Base-by-base conservation (phyloP, 1,140 invertebrate species). In the Drosophila pandora region DNA sequence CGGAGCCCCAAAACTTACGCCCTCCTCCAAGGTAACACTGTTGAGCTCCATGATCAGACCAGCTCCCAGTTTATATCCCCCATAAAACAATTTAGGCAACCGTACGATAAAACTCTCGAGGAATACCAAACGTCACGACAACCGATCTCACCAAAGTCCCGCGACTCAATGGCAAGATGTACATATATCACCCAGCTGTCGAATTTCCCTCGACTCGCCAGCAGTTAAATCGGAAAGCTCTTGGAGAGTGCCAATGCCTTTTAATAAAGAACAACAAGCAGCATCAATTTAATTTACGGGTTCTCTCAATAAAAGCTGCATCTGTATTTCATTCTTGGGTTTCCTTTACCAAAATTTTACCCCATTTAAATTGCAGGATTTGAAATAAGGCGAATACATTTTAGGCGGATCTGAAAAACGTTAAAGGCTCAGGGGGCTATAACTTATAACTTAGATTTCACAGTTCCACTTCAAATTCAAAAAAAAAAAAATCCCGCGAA, bases 41-140 rank as follows among this genome's bases (percentile, higher is more conserved):
- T 56, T 72, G 0, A 87, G 50, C 56, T 87, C 82, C 82, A 87
- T 84, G n/a, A 64, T 64, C 37, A 48, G 13, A 12, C 28, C 25
- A 71, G 34, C 45, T n/a, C 28, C 22, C 39, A 60, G 59, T 60
- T 71, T 60, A 58, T 74, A 58, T 47, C 21, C 25, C 13, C 54
- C 61, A 71, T 75, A 76, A 62, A 69, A 25, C 48, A 53, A 81
- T 43, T 34, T 13, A 34, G 34, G 17, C 53, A 34, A 60, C 41
- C 10, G 41, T 9, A 34, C 32, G 13, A 13, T 39, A 37, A 49
- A 21, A 25, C 52, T 70, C 13, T 9, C 30, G 30, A 54, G 28
- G 21, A 69, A 57, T 30, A 25, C 23, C 39, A 32, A 21, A 25
- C 8, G 17, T 21, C 41, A 21, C n/a, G 13, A 61, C 74, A 63